phyloP scores from a whole-genome alignment of 2,888 invertebrate species.

The Antitype chi region DNA sequence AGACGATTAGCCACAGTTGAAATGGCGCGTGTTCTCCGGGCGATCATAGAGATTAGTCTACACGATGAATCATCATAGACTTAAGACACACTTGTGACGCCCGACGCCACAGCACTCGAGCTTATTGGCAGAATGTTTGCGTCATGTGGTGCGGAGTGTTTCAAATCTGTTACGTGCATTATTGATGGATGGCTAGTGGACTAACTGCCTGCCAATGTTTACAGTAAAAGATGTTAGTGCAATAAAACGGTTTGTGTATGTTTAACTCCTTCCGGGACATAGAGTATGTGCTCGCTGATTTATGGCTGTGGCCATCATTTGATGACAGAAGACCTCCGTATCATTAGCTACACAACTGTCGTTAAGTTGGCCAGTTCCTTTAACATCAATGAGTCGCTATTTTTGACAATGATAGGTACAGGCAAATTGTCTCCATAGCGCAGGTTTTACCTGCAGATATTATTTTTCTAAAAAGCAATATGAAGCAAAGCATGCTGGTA shows the following conservation, averaged over 20 bases:
- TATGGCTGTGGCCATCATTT: constrained; percentile 10
- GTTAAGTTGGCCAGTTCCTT: background rate
- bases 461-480: background rate
- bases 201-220: constrained; percentile 27
- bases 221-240: constrained; percentile 31
- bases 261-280: constrained; percentile 36
- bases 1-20: constrained; percentile 52
- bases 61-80: constrained; percentile 53
- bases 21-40: constrained; percentile 56
- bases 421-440: background rate
- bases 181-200: constrained; percentile 28
- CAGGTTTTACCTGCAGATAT: background rate
- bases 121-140: constrained; percentile 27
- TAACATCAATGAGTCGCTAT: background rate
- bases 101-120: constrained; percentile 40
- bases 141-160: constrained; percentile 16
- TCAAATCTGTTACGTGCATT: constrained; percentile 26
- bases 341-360: background rate
- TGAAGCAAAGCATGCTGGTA: background rate
- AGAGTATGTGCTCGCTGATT: constrained; percentile 27
- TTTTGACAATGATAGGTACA: background rate
- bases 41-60: constrained; percentile 55
- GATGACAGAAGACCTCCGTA: constrained; percentile 8
- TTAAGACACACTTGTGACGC: constrained; percentile 49
- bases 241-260: constrained; percentile 44